phyloP scores from a whole-genome alignment of 2,888 invertebrate genomes.

The Homarus gammarus region DNA sequence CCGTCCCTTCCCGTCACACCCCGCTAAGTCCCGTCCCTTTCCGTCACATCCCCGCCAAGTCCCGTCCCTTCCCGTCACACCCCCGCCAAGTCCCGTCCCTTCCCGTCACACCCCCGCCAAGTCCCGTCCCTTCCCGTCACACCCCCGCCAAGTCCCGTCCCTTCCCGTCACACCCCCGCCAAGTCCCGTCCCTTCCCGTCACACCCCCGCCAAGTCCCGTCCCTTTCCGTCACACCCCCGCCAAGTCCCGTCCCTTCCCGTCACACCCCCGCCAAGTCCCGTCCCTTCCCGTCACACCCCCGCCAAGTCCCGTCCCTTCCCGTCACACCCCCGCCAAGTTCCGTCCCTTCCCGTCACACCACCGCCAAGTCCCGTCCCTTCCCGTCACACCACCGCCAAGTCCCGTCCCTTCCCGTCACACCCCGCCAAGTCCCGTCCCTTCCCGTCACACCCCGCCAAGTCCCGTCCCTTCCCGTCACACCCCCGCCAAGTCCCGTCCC shows the following conservation, averaged over 20 bases:
- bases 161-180: too few relatives aligned
- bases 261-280: neutral
- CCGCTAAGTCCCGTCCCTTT: neutral
- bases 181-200: too few relatives aligned
- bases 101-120: neutral
- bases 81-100: neutral
- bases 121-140: neutral
- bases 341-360: neutral
- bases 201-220: too few relatives aligned
- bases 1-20: neutral
- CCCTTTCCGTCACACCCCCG: too few relatives aligned
- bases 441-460: neutral
- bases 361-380: neutral
- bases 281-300: neutral
- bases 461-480: too few relatives aligned
- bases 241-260: neutral
- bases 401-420: too few relatives aligned
- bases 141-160: too few relatives aligned
- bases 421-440: too few relatives aligned
- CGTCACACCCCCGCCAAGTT: too few relatives aligned
- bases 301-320: too few relatives aligned
- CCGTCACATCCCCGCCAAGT: neutral
- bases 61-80: too few relatives aligned
- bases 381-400: neutral
- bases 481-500: neutral